phyloP scores from a whole-genome alignment of 2,797 vertebrate genomes.

The Eurystomus glaucurus region DNA sequence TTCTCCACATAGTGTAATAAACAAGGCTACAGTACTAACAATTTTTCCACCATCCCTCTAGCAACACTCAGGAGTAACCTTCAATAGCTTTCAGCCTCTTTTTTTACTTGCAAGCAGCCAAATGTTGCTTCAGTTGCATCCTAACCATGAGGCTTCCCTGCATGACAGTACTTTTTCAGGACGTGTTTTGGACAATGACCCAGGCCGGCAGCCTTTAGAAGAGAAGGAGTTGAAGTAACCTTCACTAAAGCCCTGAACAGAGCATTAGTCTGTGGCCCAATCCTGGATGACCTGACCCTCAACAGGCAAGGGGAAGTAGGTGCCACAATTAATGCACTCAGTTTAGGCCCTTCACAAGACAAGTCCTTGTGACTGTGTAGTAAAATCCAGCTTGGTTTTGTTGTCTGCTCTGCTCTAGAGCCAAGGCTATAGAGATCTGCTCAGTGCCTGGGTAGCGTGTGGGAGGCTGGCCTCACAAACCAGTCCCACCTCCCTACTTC shows the following conservation, averaged over 20 bases:
- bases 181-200: neutral
- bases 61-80: constrained; percentile 11
- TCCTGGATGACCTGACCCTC: neutral
- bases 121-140: neutral
- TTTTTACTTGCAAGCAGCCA: constrained; percentile 8
- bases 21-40: neutral
- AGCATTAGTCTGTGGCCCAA: neutral
- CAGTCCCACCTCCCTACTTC: neutral
- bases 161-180: neutral
- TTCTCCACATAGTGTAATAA: neutral
- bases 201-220: neutral
- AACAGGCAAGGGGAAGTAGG: neutral
- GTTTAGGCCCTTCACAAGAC: neutral
- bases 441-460: accelerated
- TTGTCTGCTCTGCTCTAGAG: neutral
- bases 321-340: neutral
- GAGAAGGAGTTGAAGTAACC: neutral
- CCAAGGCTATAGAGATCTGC: neutral
- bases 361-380: neutral
- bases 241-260: neutral
- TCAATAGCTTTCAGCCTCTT: constrained; percentile 9
- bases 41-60: neutral
- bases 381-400: accelerated
- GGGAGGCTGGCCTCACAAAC: neutral
- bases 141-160: neutral